Base-by-base conservation (phyloP, 2,113 vertebrate species). In the Petromus typicus region DNA sequence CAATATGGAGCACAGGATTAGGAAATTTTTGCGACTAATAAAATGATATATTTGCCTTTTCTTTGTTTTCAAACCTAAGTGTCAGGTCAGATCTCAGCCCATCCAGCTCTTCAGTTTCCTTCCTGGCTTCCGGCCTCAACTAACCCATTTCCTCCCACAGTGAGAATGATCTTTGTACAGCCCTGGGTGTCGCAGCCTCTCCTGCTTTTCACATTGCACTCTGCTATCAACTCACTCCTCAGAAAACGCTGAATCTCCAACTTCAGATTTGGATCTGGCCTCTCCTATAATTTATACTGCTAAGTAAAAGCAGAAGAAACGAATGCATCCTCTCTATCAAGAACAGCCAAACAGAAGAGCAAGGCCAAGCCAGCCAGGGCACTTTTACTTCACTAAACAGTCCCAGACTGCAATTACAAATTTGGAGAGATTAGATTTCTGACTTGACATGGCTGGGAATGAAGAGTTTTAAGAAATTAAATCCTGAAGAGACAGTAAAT, bases 391-490 rank as follows among this genome's bases (percentile, higher is more conserved):
- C 81, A 8, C 32, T 25, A 48, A 73, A 63, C 27, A 54, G 61
- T 54, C 4, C 20, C 11, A 25, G 61, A 54, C 40, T 87, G 10
- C 27, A 59, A 54, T 81, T 57, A 83, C 43, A 64, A 30, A 59
- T 56, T 84, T 83, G 75, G 45, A 78, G 69, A 45, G 43, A 14
- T 37, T 79, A 27, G 17, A 67, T 87, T 95, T 95, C 67, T 94
- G 54, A 57, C 17, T 84, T 80, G 66, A 10, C 17, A 18, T 1
- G 0, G 16, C 37, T 76, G 56, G 20, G 30, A 82, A 81, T 30
- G 40, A 83, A 23, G 45, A 51, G 20, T 87, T 93, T 20, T 54
- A 43, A 73, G 27, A 57, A 54, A 69, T 75, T 81, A 17, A 9
- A 78, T 56, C 59, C 85, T 79, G 30, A 92, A 73, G 5, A 85